These are phyloP conservation scores for Montipora cactus DNA, from an alignment of 64 coral and sea anemone species.

Conservation along the genomic window DNA sequence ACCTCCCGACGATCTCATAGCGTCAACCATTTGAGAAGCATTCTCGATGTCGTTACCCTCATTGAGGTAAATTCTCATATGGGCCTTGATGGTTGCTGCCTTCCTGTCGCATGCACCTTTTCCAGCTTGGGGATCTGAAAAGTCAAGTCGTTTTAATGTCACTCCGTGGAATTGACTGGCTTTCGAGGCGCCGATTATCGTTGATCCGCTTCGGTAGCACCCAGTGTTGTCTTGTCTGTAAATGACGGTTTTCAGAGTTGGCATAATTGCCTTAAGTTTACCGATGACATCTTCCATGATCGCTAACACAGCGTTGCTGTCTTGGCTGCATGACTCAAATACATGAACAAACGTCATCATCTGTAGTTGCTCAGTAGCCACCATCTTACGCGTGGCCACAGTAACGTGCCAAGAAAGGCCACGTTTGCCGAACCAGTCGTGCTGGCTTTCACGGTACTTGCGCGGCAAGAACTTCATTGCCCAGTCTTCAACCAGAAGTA, in stretches of 20 bases:
- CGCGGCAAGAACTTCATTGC: slow-evolving; percentile 38
- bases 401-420: slow-evolving; percentile 44
- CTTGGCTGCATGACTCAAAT: slow-evolving; percentile 39
- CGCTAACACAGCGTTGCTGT: slow-evolving; percentile 13
- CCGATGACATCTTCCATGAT: slow-evolving; percentile 25
- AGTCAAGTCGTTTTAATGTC: slow-evolving; percentile 39
- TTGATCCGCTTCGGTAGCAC: slow-evolving; percentile 18
- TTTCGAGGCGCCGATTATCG: slow-evolving; percentile 11
- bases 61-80: neutral
- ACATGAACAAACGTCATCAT: slow-evolving; percentile 53
- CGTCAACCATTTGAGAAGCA: neutral
- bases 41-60: slow-evolving; percentile 10
- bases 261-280: slow-evolving; percentile 53
- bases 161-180: slow-evolving; percentile 26
- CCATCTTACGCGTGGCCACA: neutral
- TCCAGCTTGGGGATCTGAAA: slow-evolving; percentile 47
- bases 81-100: slow-evolving; percentile 35
- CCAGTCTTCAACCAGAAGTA: slow-evolving; percentile 39
- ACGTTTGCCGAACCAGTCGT: slow-evolving; percentile 19
- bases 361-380: neutral
- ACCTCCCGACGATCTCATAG: neutral
- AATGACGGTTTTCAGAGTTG: slow-evolving; percentile 5
- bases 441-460: slow-evolving; percentile 41
- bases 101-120: slow-evolving; percentile 56
- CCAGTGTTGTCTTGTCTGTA: slow-evolving; percentile 59